Evolutionary conservation across 2,113 vertebrate species (phyloP), one percentile per base, ranked within the genome.

Genomic region (Mixornis gularis): DNA sequence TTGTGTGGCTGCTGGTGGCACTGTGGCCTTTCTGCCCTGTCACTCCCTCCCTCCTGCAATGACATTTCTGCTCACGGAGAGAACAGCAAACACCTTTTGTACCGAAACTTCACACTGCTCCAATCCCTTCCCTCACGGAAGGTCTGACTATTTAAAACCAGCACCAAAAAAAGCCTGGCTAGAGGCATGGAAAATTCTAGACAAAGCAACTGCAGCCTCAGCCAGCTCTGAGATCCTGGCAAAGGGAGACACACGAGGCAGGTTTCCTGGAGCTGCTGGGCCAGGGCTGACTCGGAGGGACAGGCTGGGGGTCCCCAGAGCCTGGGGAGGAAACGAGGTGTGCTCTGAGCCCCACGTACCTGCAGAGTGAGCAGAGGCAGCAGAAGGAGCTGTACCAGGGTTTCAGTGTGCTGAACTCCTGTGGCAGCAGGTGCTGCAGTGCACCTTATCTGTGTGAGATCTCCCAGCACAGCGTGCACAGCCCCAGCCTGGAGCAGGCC

Each of bases 311-410:
- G 4, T 60, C 40, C 53, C 53, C 2, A 1, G 29, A 55, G 53
- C 17, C 24, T 21, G 29, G 15, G 34, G 53, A 40, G 15, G 12
- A 44, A 43, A 55, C 0, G 0, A 3, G 5, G 8, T 2, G 14
- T 29, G 84, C 49, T 74, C 56, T 2, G 24, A 80, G 34, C 17
- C 18, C 6, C 3, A 6, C 26, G 44, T 10, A 41, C 17, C 69
- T 59, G 16, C 0, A 0, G 19, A 46, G 43, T 2, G 3, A 68
- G 84, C 48, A 32, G 27, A 30, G 73, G 68, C 49, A 66, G 76
- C 64, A 48, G 41, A 38, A 24, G 76, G 36, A 72, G 41, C 70
- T 58, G 7, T 6, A 29, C 26, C 24, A 55, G 30, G 46, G 34
- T 51, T 53, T 46, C 74, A 53, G 34, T 5, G 41, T 68, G 71